Base-by-base conservation (phyloP, 2,797 vertebrate species). In the Characodon lateralis region DNA sequence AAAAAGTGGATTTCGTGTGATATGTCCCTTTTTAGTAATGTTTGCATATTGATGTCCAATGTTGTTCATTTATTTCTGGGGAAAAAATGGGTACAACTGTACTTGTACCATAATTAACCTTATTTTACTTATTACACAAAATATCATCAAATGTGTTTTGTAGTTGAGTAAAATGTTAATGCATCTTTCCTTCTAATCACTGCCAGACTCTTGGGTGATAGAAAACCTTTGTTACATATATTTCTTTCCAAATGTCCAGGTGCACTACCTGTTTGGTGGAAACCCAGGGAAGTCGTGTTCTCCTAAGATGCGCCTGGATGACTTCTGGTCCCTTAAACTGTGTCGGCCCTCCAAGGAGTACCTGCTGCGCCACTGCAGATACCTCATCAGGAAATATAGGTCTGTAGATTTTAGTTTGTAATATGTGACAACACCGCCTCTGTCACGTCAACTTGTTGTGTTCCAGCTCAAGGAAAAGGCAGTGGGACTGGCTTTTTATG, bases 371-470 rank as follows among this genome's bases (percentile, higher is more conserved):
- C 98, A 99, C 89, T 99, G 98, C 96, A 97, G 96, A 96, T 99
- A 99, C 93, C 97, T 99, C 88, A 98, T 99, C 91, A 95, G 98
- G 89, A 99, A 99, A 87, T 98, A 99, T 96, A 99, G 98, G 98
- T 98, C 13, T 35, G 83, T 9, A n/a, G 26, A 31, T 39, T 26
- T 28, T 14, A 28, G 24, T 48, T 39, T 43, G 12, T 46, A 13
- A 26, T 16, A 14, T 41, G 63, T 61, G 24, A 8, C 10, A 6
- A 43, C 41, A 18, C 58, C 58, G 9, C 43, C 43, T 46, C 43
- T 46, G 12, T 50, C 48, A 12, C 48, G 9, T 50, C 48, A 50
- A 9, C 48, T 50, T 50, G 1, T 46, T 35, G 35, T 35, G 35
- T 35, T 35, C 35, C 35, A 35, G 35, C 3, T 35, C 35, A 35